phyloP scores from a whole-genome alignment of 2,113 vertebrate species.

The Sylvietta virens region DNA sequence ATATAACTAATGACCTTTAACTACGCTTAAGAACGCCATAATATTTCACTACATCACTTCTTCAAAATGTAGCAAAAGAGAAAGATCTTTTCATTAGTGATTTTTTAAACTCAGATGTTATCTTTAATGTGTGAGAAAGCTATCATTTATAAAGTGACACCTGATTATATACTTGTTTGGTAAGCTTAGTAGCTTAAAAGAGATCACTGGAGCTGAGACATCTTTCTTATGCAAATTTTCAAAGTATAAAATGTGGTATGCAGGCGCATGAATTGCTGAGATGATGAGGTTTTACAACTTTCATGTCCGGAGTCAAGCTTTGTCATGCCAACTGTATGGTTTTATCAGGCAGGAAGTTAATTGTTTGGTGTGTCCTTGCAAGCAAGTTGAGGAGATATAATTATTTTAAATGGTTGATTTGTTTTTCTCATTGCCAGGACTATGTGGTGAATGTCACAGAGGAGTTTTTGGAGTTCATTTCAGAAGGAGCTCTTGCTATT shows the following conservation, averaged over 20 bases:
- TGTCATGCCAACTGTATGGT: not conserved
- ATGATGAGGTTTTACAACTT: not conserved
- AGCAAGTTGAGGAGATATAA: not conserved
- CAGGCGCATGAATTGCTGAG: not conserved
- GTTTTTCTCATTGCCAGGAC: constrained; percentile 75
- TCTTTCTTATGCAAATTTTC: not conserved
- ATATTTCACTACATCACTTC: not conserved
- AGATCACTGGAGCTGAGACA: not conserved
- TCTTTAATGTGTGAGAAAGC: not conserved
- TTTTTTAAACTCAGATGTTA: not conserved
- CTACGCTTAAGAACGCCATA: not conserved
- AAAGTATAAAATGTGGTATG: not conserved
- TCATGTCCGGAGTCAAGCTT: not conserved
- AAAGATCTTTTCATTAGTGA: not conserved
- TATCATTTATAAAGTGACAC: not conserved
- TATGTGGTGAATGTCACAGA: constrained; percentile 89
- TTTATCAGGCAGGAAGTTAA: not conserved
- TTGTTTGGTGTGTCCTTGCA: not conserved
- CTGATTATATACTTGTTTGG: not conserved
- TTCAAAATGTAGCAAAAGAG: not conserved
- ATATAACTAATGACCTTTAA: not conserved
- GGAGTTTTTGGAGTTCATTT: constrained; percentile 97
- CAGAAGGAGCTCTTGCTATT: constrained; percentile 93
- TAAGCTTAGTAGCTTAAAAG: not conserved
- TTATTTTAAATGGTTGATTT: not conserved